Percentiles rank a stretch among this genome's conserved stretches.
These are phyloP conservation scores for Porites australiensis DNA, from an alignment of 64 coral and sea anemone genomes.

Conservation along the genomic window DNA sequence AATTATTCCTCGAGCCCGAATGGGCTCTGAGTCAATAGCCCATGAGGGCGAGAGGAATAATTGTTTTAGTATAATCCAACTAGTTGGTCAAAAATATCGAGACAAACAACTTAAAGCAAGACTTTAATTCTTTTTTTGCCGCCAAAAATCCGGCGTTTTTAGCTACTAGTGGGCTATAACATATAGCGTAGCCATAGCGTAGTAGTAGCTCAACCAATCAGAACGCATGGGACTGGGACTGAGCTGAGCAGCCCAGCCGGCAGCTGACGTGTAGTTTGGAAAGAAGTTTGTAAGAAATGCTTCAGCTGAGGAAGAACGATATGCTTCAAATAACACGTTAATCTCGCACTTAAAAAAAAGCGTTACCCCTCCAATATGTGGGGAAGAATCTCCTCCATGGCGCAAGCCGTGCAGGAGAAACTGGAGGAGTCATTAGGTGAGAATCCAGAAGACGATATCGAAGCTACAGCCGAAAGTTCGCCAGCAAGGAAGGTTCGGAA, in stretches of 20 bases:
- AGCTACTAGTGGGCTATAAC: too few species aligned
- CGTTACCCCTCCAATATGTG: slow-evolving; percentile 58
- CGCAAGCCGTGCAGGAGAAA: slow-evolving; percentile 87
- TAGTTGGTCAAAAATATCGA: too few species aligned
- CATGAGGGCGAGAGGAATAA: too few species aligned
- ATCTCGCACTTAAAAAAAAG: neutral
- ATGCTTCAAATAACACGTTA: neutral
- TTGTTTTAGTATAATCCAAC: too few species aligned
- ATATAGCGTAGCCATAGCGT: too few species aligned
- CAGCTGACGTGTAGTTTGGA: slow-evolving; percentile 42
- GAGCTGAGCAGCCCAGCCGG: slow-evolving; percentile 9
- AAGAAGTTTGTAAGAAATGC: neutral
- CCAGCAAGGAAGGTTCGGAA: slow-evolving; percentile 15
- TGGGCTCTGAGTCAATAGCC: too few species aligned
- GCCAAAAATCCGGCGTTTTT: too few species aligned
- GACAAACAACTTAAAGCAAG: too few species aligned
- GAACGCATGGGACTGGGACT: neutral
- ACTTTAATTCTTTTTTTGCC: too few species aligned
- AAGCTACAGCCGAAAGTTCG: slow-evolving; percentile 31
- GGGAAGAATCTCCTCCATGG: slow-evolving; percentile 82
- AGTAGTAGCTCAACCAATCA: too few species aligned
- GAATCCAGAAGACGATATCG: slow-evolving; percentile 38
- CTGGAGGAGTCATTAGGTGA: slow-evolving; percentile 91
- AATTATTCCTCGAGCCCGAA: too few species aligned
- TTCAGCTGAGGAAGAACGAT: neutral